These are phyloP conservation scores for Heterohyrax brucei DNA, from an alignment of 2,797 vertebrate genomes.

Conservation along the genomic window DNA sequence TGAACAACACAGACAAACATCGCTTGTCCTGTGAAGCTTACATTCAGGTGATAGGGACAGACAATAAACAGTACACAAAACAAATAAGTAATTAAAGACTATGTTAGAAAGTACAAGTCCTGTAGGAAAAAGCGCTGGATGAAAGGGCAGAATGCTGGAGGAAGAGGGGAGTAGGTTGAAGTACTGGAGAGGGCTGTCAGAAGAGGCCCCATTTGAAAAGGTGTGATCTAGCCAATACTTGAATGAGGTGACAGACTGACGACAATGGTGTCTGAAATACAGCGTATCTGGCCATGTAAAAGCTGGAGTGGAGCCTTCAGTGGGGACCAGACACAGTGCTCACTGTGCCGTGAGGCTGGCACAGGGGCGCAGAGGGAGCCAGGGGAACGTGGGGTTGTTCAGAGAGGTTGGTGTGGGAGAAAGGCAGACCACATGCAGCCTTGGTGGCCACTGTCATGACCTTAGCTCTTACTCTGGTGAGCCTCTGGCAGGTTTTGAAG, in stretches of 20 bases:
- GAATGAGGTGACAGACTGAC: background rate
- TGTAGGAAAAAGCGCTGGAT: background rate
- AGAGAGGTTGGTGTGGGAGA: background rate
- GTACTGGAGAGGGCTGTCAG: background rate
- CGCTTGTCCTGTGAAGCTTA: background rate
- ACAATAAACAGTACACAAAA: background rate
- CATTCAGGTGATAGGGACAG: background rate
- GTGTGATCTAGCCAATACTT: background rate
- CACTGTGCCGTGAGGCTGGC: too few species aligned
- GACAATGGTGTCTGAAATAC: background rate
- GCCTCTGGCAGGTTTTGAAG: background rate
- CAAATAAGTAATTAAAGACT: background rate
- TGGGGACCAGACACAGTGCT: too few species aligned
- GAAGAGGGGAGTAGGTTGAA: too few species aligned
- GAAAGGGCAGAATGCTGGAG: background rate
- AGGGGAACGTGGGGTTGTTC: too few species aligned
- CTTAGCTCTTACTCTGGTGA: background rate
- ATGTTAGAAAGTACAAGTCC: background rate
- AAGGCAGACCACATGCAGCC: background rate
- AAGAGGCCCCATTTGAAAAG: background rate
- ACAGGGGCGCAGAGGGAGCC: background rate
- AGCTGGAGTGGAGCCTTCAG: background rate
- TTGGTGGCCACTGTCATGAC: background rate
- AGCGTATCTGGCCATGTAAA: background rate
- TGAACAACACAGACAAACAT: background rate